Conservation (phyloP, 1,140 invertebrate genomes). For the Sminthurides bifidus region DNA sequence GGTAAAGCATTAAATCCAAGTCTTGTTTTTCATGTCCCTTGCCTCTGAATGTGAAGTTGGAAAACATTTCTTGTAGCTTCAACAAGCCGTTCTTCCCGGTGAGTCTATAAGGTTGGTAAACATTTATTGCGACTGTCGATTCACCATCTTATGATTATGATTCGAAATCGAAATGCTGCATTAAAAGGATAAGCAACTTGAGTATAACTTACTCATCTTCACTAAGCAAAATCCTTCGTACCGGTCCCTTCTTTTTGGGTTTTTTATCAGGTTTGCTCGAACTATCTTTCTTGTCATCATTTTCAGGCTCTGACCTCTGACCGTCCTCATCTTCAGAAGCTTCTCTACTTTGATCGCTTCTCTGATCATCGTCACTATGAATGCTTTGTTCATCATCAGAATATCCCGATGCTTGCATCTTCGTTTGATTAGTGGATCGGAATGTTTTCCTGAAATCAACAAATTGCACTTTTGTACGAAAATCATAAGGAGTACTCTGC, state of each 20-base stretch:
- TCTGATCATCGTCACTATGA: too few relatives aligned
- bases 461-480: too few relatives aligned
- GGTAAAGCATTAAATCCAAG: conserved; percentile 63
- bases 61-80: conserved; percentile 62
- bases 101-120: conserved; percentile 11
- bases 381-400: too few relatives aligned
- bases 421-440: too few relatives aligned
- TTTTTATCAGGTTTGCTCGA: not conserved
- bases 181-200: not conserved
- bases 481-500: too few relatives aligned
- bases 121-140: not conserved
- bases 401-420: too few relatives aligned
- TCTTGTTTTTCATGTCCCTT: conserved; percentile 73
- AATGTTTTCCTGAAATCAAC: too few relatives aligned
- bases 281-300: not conserved
- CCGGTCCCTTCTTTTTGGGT: conserved; percentile 16
- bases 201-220: conserved; percentile 24
- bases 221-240: conserved; percentile 11
- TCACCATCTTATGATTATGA: not conserved
- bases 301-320: not conserved
- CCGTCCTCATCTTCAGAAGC: too few relatives aligned
- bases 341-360: too few relatives aligned
- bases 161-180: not conserved
- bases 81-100: conserved; percentile 49
- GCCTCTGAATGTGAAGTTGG: conserved; percentile 70